Percentiles rank a stretch among this genome's conserved stretches.
phyloP scores from a whole-genome alignment of 2,888 invertebrate species.

The Aspidapion aeneum region DNA sequence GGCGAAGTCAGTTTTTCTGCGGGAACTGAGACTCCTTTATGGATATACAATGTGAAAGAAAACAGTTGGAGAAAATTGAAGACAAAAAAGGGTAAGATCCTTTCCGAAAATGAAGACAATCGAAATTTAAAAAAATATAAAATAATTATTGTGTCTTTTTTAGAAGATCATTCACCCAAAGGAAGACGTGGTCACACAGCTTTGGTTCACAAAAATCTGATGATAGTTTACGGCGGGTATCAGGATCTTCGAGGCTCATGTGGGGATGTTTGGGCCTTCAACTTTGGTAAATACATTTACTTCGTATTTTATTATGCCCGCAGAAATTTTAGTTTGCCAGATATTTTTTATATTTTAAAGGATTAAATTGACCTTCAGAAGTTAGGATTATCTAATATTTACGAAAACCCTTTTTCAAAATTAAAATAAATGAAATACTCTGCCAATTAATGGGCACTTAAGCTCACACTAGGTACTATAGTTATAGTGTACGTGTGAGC shows the following conservation, averaged over 20 bases:
- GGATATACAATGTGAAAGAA: conserved; percentile 72
- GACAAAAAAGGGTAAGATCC: conserved; percentile 50
- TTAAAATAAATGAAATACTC: too few species aligned
- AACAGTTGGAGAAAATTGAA: conserved; percentile 60
- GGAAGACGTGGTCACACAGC: conserved; percentile 82
- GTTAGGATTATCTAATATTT: too few species aligned
- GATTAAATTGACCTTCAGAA: too few species aligned
- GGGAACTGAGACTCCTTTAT: conserved; percentile 77
- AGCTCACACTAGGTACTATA: too few species aligned
- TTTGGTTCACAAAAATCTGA: conserved; percentile 69
- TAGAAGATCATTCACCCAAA: conserved; percentile 58
- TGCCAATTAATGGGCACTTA: too few species aligned
- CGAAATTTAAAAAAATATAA: background rate
- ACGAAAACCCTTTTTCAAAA: too few species aligned
- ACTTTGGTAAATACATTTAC: conserved; percentile 77
- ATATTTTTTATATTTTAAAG: too few species aligned
- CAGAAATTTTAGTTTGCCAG: conserved; percentile 2
- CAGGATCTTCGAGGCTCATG: conserved; percentile 81
- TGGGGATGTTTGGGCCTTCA: conserved; percentile 83
- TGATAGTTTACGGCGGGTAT: conserved; percentile 86
- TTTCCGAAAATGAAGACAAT: background rate
- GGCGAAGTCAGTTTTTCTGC: conserved; percentile 79
- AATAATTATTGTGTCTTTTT: conserved; percentile 12
- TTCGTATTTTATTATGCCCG: too few species aligned
- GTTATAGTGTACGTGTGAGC: too few species aligned